Evolutionary conservation across 2,113 vertebrate genomes (phyloP).

Genomic region (Clupea harengus): DNA sequence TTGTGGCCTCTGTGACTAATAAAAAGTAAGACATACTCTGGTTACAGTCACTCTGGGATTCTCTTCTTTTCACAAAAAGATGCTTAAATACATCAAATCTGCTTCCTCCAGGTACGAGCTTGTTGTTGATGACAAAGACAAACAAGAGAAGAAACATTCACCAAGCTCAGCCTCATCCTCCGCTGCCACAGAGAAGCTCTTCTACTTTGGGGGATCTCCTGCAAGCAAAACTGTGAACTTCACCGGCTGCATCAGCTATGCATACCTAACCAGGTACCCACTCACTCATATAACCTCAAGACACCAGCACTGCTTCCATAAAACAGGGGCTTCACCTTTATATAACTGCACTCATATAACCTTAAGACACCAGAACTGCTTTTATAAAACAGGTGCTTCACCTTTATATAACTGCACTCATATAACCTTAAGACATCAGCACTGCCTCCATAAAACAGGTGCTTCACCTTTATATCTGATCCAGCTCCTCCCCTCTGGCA

Average conservation of each 20-base stretch:
- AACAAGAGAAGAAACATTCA: constrained; percentile 72
- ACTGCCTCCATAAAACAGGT: neutral
- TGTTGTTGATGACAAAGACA: constrained; percentile 85
- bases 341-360: neutral
- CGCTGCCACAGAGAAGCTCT: constrained; percentile 62
- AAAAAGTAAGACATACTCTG: constrained; percentile 72
- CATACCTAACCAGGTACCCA: constrained; percentile 87
- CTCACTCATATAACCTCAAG: neutral
- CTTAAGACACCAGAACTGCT: neutral
- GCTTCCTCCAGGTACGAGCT: constrained; percentile 78
- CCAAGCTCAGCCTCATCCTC: constrained; percentile 56
- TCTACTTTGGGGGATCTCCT: constrained; percentile 89
- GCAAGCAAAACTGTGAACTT: constrained; percentile 83
- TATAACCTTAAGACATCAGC: neutral
- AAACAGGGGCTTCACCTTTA: neutral
- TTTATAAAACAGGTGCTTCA: neutral
- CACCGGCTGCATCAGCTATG: constrained; percentile 92
- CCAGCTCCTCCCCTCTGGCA: no score
- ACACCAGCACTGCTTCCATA: neutral
- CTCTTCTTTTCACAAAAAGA: neutral
- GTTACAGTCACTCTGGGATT: neutral
- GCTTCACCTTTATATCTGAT: neutral
- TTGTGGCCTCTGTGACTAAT: constrained; percentile 80
- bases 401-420: neutral
- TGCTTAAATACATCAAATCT: neutral